Conservation (phyloP, 2,888 invertebrate genomes). For the Phyto melanocephala region DNA sequence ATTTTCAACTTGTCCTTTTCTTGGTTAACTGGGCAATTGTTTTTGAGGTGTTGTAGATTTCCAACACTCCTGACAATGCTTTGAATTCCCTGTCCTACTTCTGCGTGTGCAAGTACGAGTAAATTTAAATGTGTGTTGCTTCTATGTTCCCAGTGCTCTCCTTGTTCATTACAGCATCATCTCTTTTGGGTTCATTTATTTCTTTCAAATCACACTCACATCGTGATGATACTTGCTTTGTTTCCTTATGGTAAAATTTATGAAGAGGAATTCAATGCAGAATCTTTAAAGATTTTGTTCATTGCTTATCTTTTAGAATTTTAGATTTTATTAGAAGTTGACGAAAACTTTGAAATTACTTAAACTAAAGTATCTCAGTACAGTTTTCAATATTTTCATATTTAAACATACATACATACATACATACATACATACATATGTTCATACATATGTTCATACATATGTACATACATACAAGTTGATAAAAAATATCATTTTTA, state of each 20-base stretch:
- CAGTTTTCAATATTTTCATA: too few species aligned
- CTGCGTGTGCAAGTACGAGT: background rate
- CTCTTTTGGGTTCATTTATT: constrained; percentile 66
- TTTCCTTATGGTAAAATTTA: constrained; percentile 48
- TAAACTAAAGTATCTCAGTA: too few species aligned
- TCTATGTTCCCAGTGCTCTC: constrained; percentile 27
- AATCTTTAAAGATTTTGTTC: constrained; percentile 18
- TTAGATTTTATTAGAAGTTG: too few species aligned
- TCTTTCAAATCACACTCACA: constrained; percentile 56
- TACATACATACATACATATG: too few species aligned
- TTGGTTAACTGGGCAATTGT: too few species aligned
- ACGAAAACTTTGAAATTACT: too few species aligned
- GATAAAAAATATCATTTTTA: too few species aligned
- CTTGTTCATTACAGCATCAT: constrained; percentile 65
- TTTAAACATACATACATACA: background rate
- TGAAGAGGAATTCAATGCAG: constrained; percentile 3
- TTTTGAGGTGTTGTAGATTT: constrained; percentile 19
- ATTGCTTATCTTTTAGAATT: too few species aligned
- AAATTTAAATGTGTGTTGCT: constrained; percentile 1
- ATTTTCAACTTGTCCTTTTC: too few species aligned
- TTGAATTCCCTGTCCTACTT: constrained; percentile 4
- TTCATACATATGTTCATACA: too few species aligned
- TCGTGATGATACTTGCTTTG: constrained; percentile 61
- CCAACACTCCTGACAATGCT: constrained; percentile 13
- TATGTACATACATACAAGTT: too few species aligned